Conservation (phyloP, 2,113 vertebrate species). For the Labeo rohita region DNA sequence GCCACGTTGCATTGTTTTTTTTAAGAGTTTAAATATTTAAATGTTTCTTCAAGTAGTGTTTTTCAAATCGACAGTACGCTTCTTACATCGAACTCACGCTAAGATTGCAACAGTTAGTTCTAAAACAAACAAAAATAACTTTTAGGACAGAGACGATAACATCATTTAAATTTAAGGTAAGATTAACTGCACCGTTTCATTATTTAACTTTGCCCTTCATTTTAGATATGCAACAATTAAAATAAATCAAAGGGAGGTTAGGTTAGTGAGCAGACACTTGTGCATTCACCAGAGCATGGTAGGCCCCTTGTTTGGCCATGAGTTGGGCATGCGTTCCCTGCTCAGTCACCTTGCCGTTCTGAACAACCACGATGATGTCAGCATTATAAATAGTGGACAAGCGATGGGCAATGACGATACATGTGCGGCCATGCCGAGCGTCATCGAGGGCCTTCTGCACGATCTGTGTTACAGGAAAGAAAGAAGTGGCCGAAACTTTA, state of each 20-base stretch:
- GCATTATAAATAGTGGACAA: slow-evolving; percentile 82
- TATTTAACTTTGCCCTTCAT: neutral
- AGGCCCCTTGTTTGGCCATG: slow-evolving; percentile 75
- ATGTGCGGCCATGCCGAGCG: slow-evolving; percentile 78
- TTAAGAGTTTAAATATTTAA: neutral
- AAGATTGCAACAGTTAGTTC: neutral
- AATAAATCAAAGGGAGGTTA: neutral
- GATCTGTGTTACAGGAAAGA: slow-evolving; percentile 64
- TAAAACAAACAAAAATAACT: neutral
- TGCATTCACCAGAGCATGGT: slow-evolving; percentile 79
- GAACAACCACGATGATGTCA: slow-evolving; percentile 76
- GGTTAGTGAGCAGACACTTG: slow-evolving; percentile 64
- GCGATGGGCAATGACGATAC: slow-evolving; percentile 82
- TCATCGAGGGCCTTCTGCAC: slow-evolving; percentile 82
- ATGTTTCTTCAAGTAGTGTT: neutral
- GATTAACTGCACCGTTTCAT: neutral
- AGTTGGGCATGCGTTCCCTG: slow-evolving; percentile 83
- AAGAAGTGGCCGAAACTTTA: neutral
- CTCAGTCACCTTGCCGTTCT: slow-evolving; percentile 75
- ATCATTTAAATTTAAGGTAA: neutral
- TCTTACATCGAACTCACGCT: neutral
- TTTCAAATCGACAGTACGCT: neutral
- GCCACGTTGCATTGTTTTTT: neutral
- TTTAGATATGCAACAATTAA: neutral
- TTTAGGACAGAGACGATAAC: neutral